Evolutionary conservation across 2,888 invertebrate genomes (phyloP).

Genomic region (Atherix ibis): DNA sequence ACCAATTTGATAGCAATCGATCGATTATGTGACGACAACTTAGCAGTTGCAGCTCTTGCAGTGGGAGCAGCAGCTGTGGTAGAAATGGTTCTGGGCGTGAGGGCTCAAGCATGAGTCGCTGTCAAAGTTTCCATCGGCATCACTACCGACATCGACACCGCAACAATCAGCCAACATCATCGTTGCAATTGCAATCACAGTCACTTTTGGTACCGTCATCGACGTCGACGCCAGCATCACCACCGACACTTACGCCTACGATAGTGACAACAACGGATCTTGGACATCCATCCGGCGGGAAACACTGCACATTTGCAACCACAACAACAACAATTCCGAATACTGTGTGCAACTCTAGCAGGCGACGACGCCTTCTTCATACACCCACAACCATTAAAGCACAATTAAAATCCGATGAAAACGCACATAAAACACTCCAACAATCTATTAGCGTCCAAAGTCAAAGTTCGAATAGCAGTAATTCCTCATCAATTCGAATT

Average conservation of each 20-base stretch:
- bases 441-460: conserved; percentile 11
- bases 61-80: conserved; percentile 31
- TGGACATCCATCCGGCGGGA: conserved; percentile 13
- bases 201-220: conserved; percentile 7
- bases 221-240: conserved; percentile 11
- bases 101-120: conserved; percentile 18
- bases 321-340: conserved; percentile 21
- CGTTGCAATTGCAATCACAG: conserved; percentile 2
- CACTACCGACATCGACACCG: conserved; percentile 26
- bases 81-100: conserved; percentile 15
- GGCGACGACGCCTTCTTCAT: neutral
- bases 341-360: neutral
- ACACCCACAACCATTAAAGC: neutral
- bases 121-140: conserved; percentile 30
- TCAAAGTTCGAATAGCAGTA: conserved; percentile 15
- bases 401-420: conserved; percentile 1
- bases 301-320: conserved; percentile 27
- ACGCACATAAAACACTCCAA: conserved; percentile 7
- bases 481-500: conserved; percentile 14
- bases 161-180: conserved; percentile 10
- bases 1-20: conserved; percentile 29
- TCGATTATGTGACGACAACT: conserved; percentile 33
- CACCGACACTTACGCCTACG: conserved; percentile 10
- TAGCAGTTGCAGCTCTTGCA: conserved; percentile 34
- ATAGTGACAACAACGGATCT: conserved; percentile 14